phyloP scores from a whole-genome alignment of 2,888 invertebrate genomes.

The Physocephala rufipes region DNA sequence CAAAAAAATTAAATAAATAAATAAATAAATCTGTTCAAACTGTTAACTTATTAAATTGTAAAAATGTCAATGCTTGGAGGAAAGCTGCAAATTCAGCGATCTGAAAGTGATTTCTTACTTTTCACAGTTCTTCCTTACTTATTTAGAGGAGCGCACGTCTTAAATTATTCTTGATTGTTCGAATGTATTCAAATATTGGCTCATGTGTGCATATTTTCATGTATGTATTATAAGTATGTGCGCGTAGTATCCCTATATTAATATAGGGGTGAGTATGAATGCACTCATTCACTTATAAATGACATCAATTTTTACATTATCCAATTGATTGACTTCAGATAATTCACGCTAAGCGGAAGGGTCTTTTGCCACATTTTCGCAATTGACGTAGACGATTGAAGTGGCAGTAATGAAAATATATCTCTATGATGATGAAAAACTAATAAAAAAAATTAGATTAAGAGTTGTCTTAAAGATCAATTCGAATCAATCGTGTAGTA shows the following conservation, averaged over 20 bases:
- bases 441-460: background rate
- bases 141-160: background rate
- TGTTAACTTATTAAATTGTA: slow-evolving; percentile 13
- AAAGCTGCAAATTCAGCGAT: background rate
- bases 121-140: background rate
- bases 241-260: too few species aligned
- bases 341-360: background rate
- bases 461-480: too few species aligned
- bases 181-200: background rate
- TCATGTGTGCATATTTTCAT: background rate
- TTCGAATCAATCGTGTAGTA: too few species aligned
- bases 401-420: background rate
- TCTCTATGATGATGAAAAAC: background rate
- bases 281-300: background rate
- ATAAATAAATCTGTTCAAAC: slow-evolving; percentile 12
- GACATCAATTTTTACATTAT: background rate
- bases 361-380: slow-evolving; percentile 16
- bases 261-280: too few species aligned
- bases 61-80: background rate
- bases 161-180: background rate
- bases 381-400: background rate
- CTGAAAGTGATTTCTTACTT: slow-evolving; percentile 1
- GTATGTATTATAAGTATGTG: background rate
- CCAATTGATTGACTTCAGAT: slow-evolving; percentile 1
- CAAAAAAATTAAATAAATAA: background rate